Evolutionary conservation across 1,140 invertebrate species (phyloP), one percentile per base, ranked within the genome.

Genomic region (Micrasema minimum): DNA sequence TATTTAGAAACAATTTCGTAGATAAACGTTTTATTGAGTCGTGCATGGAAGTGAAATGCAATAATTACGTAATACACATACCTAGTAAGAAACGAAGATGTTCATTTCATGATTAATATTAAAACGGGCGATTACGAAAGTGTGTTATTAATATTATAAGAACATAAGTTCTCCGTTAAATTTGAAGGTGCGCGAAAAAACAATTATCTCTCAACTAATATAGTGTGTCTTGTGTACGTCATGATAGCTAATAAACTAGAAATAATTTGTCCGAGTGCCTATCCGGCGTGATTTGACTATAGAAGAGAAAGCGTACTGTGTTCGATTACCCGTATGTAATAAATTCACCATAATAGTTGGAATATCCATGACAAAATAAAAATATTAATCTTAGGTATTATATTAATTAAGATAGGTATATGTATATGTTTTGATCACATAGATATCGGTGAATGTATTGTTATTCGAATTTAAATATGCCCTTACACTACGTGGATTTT

Each of bases 31-130:
- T 18, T 48, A 48, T n/a, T 14, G 23, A 31, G 12, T 55, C 51
- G 51, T 16, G 51, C 51, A 55, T 55, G 22, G 12, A n/a, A n/a
- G 22, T 26, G 50, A 53, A 23, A 53, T 31, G 12, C 9, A 9
- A 23, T 16, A 4, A 9, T 55, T 55, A 14, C 51, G n/a, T 14
- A 55, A 48, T 6, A 16, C 5, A 22, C 9, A 45, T 45, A n/a
- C n/a, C n/a, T 48, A 55, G 14, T 23, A n/a, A n/a, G 22, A 55
- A 55, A 55, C 51, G 51, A 55, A 55, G 51, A 55, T 31, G 51
- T 55, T 55, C 51, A 16, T 9, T 55, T 55, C 51, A 23, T 55
- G 51, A 55, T 55, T 55, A 31, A 55, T 55, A 31, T 37, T 7
- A 0, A 55, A 55, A n/a, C 51, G 26, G 26, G 51, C 31, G 23